Base-by-base conservation (phyloP, 2,113 vertebrate genomes). In the Ciconia boyciana region DNA sequence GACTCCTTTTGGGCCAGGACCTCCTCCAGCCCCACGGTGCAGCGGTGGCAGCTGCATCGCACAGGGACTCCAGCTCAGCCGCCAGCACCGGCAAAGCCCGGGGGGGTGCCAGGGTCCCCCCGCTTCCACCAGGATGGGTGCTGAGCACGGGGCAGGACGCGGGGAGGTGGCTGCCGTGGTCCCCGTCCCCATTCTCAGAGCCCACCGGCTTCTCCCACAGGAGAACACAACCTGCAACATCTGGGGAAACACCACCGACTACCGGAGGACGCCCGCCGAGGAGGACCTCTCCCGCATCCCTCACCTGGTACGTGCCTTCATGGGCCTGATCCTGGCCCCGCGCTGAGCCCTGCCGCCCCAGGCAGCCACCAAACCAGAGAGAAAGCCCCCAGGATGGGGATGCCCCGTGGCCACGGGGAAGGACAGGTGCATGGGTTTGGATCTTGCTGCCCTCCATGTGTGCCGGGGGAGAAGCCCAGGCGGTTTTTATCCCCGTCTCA, bases 271-370 rank as follows among this genome's bases (percentile, higher is more conserved):
- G 1, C 98, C 98, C 0, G 44, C 74, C 0, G 98, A 98, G 16
- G 99, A 99, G 87, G 99, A 99, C 86, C 95, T 99, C 79, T 97
- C 97, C 19, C 97, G 76, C 11, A 93, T 98, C 46, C 91, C 98
- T 2, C 99, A 99, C 89, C 97, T 99, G 98, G 99, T 99, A 74
- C 0, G n/a, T 16, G 13, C 12, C 29, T 5, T 8, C 7, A 0
- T 3, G 55, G 16, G 28, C 72, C 72, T 15, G 7, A 52, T 82
- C 65, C 78, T 34, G 46, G 10, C 28, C 41, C 60, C 2, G 2
- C 29, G 39, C 36, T 78, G 32, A 75, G 54, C 49, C 18, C 64
- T 16, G 11, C 7, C 2, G 0, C 43, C 49, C 64, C 41, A 34
- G 43, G 22, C 9, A 66, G 52, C 34, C 20, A 26, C 66, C 48